Conservation (phyloP, 2,888 invertebrate species). For the Epsilonema sp. region DNA sequence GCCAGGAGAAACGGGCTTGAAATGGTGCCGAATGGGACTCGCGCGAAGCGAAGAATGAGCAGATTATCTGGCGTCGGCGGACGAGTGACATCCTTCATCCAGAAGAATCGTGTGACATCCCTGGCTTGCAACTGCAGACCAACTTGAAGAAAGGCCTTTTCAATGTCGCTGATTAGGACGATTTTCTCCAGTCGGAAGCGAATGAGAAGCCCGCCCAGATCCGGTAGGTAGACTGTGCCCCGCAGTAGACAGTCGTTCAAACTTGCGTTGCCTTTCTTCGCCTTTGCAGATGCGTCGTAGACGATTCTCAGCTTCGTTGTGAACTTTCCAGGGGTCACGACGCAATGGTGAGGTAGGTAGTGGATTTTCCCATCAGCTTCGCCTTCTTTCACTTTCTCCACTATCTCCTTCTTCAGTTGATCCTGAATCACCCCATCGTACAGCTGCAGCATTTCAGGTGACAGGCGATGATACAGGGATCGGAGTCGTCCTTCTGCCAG, state of each 20-base stretch:
- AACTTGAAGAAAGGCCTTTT: conserved; percentile 13
- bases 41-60: neutral
- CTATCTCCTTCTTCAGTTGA: conserved; percentile 6
- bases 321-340: conserved; percentile 8
- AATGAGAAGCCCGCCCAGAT: conserved; percentile 9
- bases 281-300: conserved; percentile 9
- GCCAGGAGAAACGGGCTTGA: conserved; percentile 8
- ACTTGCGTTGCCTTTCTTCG: neutral
- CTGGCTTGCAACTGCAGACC: conserved; percentile 8
- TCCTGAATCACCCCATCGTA: conserved; percentile 8
- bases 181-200: conserved; percentile 5
- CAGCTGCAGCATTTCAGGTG: neutral
- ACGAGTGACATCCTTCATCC: conserved; percentile 1
- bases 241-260: conserved; percentile 12
- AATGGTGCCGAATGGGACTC: conserved; percentile 9
- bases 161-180: conserved; percentile 10
- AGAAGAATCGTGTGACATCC: conserved; percentile 9
- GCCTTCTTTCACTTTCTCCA: conserved; percentile 7
- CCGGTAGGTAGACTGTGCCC: conserved; percentile 10
- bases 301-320: conserved; percentile 12
- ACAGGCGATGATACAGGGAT: neutral
- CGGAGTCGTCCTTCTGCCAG: neutral
- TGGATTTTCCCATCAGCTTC: neutral
- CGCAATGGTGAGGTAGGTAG: conserved; percentile 11
- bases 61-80: neutral